These are phyloP conservation scores for Cyanoramphus novaezelandiae DNA, from an alignment of 2,113 vertebrate genomes.

Conservation along the genomic window DNA sequence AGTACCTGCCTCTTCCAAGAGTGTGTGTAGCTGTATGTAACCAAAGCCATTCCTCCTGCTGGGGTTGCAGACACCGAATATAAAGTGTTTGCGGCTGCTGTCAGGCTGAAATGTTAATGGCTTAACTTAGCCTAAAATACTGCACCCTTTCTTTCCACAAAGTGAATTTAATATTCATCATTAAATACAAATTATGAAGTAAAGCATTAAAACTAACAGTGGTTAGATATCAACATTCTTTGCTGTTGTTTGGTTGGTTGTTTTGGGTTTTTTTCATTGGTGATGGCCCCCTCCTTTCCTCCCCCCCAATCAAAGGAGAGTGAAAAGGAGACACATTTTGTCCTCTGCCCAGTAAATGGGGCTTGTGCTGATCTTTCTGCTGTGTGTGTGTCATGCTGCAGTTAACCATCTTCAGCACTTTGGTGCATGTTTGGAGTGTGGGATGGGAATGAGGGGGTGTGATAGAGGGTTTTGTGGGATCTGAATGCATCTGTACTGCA, in stretches of 20 bases:
- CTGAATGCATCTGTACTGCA: background rate
- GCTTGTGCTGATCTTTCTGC: background rate
- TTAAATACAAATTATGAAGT: background rate
- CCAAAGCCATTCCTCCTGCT: background rate
- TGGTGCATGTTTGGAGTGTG: background rate
- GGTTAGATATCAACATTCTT: fast-evolving
- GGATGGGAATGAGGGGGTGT: background rate
- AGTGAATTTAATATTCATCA: background rate
- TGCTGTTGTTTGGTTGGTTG: background rate
- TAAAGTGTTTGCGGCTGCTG: background rate
- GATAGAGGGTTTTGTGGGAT: background rate
- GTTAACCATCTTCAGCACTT: background rate
- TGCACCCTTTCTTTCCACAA: background rate
- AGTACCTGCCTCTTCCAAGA: background rate
- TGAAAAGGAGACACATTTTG: background rate
- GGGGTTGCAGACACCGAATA: background rate
- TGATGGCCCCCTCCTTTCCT: background rate
- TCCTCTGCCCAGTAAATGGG: background rate
- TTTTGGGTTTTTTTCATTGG: background rate
- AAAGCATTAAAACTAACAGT: background rate
- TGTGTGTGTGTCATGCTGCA: fast-evolving
- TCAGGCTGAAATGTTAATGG: background rate
- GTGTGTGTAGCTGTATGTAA: background rate
- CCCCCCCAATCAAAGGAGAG: background rate
- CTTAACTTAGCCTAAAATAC: background rate